A percentile compares a stretch with the other conserved stretches of the same genome.
phyloP scores from a whole-genome alignment of 2,888 invertebrate species.

The Cheilosia scutellata region DNA sequence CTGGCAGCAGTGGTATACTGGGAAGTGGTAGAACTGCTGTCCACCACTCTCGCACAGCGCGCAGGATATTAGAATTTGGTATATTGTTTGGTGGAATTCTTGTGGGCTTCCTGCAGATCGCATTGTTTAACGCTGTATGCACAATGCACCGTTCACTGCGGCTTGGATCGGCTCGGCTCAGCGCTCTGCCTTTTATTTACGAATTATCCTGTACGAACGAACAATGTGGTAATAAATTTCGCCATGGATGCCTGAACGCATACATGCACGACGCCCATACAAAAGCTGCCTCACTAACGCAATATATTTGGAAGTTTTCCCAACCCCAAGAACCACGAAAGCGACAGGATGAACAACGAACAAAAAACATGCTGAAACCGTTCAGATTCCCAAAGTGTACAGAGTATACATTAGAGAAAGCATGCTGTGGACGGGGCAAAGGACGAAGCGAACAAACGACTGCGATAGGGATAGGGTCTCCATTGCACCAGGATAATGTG shows the following conservation, averaged over 20 bases:
- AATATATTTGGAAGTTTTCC: slow-evolving; percentile 60
- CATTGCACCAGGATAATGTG: slow-evolving; percentile 47
- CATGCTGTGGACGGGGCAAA: neutral
- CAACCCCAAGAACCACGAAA: slow-evolving; percentile 58
- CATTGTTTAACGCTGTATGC: slow-evolving; percentile 67
- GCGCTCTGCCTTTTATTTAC: slow-evolving; percentile 67
- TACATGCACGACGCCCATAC: slow-evolving; percentile 25
- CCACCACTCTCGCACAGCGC: slow-evolving; percentile 20
- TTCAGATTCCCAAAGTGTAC: slow-evolving; percentile 42
- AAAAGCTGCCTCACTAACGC: slow-evolving; percentile 28
- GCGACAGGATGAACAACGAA: slow-evolving; percentile 42
- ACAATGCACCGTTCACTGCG: slow-evolving; percentile 52
- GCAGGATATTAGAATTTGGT: slow-evolving; percentile 69
- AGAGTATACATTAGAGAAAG: slow-evolving; percentile 9
- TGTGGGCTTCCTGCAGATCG: slow-evolving; percentile 70
- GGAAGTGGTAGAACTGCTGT: slow-evolving; percentile 48
- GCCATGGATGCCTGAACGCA: slow-evolving; percentile 60
- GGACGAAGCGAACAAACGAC: slow-evolving; percentile 1
- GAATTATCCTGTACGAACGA: slow-evolving; percentile 60
- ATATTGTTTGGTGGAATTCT: slow-evolving; percentile 69
- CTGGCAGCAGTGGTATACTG: slow-evolving; percentile 13
- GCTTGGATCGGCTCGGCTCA: neutral
- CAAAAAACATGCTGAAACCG: slow-evolving; percentile 22
- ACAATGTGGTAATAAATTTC: slow-evolving; percentile 68
- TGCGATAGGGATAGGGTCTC: slow-evolving; percentile 24